Base-by-base conservation (phyloP, 2,113 vertebrate genomes). In the Thermophis baileyi region DNA sequence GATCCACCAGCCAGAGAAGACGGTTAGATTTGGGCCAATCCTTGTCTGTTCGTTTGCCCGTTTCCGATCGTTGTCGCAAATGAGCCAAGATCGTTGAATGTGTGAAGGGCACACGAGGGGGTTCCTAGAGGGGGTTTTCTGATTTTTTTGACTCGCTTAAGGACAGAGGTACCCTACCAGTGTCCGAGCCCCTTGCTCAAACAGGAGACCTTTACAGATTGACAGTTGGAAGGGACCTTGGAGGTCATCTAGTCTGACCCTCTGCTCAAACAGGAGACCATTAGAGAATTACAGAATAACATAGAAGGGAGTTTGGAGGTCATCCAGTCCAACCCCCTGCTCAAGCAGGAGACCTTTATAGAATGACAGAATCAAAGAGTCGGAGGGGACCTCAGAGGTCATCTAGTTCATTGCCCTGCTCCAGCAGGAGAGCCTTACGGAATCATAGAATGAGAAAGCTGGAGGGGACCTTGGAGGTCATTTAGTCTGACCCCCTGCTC, bases 1-100 rank as follows among this genome's bases (percentile, higher is more conserved):
- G 97, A 98, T 99, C 95, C 99, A 99, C 97, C 98, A 98, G 97
- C 99, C 99, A 0, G 97, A 98, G 95, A 98, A 98, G 96, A 99
- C 98, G 96, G 99, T 69, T 3, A 69, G 30, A n/a, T 6, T 14
- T 0, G 8, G 55, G 24, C 24, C 55, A 10, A 3, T 60, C 25
- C 55, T 27, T 27, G 55, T 60, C 55, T 60, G 3, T 27, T 8
- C 44, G 0, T 22, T n/a, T 53, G 30, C 49, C 86, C 0, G 4
- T 20, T 18, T 2, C 2, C 5, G 10, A n/a, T 7, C 35, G 1
- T 14, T 3, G 25, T 4, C 3, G 1, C 25, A 1, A 3, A 51
- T 22, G 5, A 49, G 46, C 53, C 1, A 0, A 12, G 35, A 25
- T 18, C 35, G 3, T 20, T 1, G 7, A 3, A 3, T 0, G 18